Conservation (phyloP, 37 sponge, comb jelly and placozoan species). For the Oscarella lobularis region DNA sequence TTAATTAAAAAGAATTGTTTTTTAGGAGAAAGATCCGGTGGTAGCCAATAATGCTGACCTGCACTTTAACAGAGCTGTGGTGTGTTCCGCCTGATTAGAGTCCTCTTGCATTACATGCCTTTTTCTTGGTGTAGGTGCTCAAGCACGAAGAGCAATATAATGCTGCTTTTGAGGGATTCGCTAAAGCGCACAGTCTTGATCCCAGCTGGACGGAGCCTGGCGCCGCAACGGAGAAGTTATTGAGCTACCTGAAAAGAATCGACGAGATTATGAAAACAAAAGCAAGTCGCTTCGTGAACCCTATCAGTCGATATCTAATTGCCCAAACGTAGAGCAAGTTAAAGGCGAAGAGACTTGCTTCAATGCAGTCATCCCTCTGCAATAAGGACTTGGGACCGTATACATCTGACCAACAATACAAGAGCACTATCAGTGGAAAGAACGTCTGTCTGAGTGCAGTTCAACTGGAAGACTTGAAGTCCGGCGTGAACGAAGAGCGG, state of each 20-base stretch:
- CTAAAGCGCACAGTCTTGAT: conserved; percentile 28
- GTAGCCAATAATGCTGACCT: conserved; percentile 43
- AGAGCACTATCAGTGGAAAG: background rate
- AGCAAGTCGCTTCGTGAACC: conserved; percentile 8
- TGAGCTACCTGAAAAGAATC: conserved; percentile 16
- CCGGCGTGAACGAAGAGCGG: background rate
- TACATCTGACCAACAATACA: background rate
- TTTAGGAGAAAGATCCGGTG: conserved; percentile 55
- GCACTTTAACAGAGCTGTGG: conserved; percentile 66
- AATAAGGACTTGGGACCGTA: background rate
- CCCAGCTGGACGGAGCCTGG: conserved; percentile 38
- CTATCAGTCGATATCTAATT: too few species aligned
- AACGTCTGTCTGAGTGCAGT: background rate
- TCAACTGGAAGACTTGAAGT: background rate
- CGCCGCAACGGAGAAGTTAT: conserved; percentile 5
- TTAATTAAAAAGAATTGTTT: too few species aligned
- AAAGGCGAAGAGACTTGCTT: conserved; percentile 32
- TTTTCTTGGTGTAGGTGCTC: background rate
- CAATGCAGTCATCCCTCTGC: background rate
- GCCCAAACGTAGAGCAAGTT: conserved; percentile 38
- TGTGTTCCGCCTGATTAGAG: conserved; percentile 15
- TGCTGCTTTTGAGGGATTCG: conserved; percentile 19
- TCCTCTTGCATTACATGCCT: too few species aligned
- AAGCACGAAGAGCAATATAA: conserved; percentile 42
- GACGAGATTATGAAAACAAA: conserved; percentile 21